phyloP scores from a whole-genome alignment of 1,140 invertebrate species.

The Philaenus spumarius region DNA sequence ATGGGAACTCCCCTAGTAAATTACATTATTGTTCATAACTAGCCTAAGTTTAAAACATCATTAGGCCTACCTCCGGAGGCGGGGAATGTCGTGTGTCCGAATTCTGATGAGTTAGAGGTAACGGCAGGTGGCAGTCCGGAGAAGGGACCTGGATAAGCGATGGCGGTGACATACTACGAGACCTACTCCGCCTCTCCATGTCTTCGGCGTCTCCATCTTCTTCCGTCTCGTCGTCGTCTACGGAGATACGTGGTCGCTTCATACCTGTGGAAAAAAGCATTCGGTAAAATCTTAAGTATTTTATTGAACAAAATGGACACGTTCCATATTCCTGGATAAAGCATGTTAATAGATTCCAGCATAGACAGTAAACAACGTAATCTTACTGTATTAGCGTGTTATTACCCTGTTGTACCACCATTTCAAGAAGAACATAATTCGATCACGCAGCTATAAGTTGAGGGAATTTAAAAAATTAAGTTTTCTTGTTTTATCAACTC shows the following conservation, averaged over 20 bases:
- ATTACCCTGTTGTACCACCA: too few relatives aligned
- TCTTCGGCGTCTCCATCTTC: constrained; percentile 34
- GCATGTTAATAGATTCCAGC: too few relatives aligned
- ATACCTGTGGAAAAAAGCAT: constrained; percentile 37
- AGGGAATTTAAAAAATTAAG: too few relatives aligned
- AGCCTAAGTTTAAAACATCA: too few relatives aligned
- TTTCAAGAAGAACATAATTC: too few relatives aligned
- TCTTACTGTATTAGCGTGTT: too few relatives aligned
- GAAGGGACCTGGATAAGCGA: background rate
- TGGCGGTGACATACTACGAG: constrained; percentile 18
- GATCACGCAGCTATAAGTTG: too few relatives aligned
- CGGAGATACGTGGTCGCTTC: constrained; percentile 48
- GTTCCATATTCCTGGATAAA: too few relatives aligned
- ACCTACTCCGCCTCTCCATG: constrained; percentile 17
- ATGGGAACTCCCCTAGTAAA: too few relatives aligned
- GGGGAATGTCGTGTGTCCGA: constrained; percentile 17
- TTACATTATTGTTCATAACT: too few relatives aligned
- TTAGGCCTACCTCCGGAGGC: constrained; percentile 20
- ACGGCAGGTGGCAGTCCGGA: constrained; percentile 8
- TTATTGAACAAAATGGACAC: constrained; percentile 20
- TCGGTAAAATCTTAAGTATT: background rate
- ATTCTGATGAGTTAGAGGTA: constrained; percentile 3
- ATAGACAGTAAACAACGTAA: too few relatives aligned
- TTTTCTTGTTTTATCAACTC: too few relatives aligned
- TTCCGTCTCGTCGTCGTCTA: constrained; percentile 42